phyloP scores from a whole-genome alignment of 2,888 invertebrate species.

The Clepsis dumicolana region DNA sequence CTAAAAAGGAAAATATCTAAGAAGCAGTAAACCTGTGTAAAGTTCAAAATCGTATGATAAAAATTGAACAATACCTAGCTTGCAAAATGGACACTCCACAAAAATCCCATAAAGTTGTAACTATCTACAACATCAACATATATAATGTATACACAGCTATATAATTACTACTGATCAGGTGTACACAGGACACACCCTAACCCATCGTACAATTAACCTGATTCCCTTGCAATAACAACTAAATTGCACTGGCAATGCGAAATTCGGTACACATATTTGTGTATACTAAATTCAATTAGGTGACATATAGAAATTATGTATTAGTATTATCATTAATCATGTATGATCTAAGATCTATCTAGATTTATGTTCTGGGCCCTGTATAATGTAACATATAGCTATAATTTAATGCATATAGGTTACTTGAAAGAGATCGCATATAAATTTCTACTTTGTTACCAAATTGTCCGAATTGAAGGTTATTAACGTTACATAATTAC shows the following conservation, averaged over 20 bases:
- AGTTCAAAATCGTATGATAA: no score
- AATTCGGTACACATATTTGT: constrained; percentile 32
- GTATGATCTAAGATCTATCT: not conserved
- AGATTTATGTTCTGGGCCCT: not conserved
- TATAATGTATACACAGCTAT: constrained; percentile 3
- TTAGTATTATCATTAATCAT: constrained; percentile 10
- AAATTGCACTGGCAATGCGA: not conserved
- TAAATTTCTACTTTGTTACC: no score
- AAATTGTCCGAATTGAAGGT: no score
- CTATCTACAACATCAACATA: constrained; percentile 8
- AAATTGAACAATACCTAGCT: not conserved
- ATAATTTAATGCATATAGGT: not conserved
- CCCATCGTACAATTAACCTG: not conserved
- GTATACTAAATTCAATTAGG: constrained; percentile 18
- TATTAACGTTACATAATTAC: no score
- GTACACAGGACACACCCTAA: constrained; percentile 1
- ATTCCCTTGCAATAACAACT: not conserved
- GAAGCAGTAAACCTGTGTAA: no score
- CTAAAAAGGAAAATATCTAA: no score
- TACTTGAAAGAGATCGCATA: no score
- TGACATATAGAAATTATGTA: constrained; percentile 12
- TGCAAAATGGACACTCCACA: constrained; percentile 7
- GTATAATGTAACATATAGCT: not conserved
- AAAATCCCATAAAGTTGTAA: not conserved
- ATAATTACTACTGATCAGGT: constrained; percentile 33